A percentile compares a stretch with the other conserved stretches of the same genome.
phyloP scores from a whole-genome alignment of 2,113 vertebrate species.

The Coturnix japonica region DNA sequence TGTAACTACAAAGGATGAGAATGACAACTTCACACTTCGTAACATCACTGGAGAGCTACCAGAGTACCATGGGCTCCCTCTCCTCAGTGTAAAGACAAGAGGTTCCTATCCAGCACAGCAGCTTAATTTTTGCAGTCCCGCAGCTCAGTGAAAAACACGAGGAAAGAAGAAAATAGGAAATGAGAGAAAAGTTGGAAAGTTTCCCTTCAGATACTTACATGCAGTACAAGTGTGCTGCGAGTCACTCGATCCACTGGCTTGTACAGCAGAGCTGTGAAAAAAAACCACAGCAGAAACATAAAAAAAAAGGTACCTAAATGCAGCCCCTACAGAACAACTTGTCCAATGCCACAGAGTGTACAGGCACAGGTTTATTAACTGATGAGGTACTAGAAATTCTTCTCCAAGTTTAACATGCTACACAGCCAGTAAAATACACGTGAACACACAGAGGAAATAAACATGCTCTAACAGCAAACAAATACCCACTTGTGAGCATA shows the following conservation, averaged over 20 bases:
- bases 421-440: neutral
- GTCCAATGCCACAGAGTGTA: neutral
- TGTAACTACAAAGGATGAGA: neutral
- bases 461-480: neutral
- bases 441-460: neutral
- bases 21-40: neutral
- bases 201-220: constrained; percentile 83
- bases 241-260: constrained; percentile 98
- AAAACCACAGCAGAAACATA: constrained; percentile 19
- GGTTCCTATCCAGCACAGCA: neutral
- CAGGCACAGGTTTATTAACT: neutral
- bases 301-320: neutral
- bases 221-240: constrained; percentile 94
- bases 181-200: neutral
- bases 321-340: neutral
- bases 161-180: neutral
- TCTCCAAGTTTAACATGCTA: neutral
- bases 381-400: neutral
- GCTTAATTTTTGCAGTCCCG: neutral
- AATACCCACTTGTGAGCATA: neutral
- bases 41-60: neutral
- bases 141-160: neutral
- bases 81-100: neutral
- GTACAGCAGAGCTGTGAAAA: constrained; percentile 88
- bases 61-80: neutral